Evolutionary conservation across 2,888 invertebrate genomes (phyloP), one percentile per base, ranked within the genome.

Genomic region (Coremacera marginata): DNA sequence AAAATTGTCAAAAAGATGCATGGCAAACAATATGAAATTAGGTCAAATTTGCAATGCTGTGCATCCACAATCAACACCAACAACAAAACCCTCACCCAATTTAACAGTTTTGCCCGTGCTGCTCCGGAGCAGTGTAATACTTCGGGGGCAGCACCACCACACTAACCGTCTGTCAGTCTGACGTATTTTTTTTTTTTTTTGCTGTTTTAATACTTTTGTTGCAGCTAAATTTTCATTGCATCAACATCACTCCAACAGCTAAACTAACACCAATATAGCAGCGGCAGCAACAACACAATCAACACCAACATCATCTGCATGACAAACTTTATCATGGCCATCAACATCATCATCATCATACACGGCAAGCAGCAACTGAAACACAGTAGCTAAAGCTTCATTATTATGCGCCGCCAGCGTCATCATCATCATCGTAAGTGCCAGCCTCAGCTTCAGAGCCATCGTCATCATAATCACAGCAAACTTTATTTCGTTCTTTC

Each of bases 21-120:
- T 74, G 65, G 60, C 71, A 79, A 75, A 76, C 57, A 77, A 62
- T 44, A 62, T 57, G 72, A 78, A 81, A 80, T 79, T 79, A 71
- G 81, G 81, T 81, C 81, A 80, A 81, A 81, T 81, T 81, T 81
- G 78, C 77, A 78, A 77, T 77, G 77, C 78, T 78, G 37, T 22
- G 37, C 22, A 31, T 44, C 25, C 11, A 27, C 60, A 22, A 22
- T 11, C 25, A 60, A 44, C 22, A 57, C 25, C 27, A 27, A 27
- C 27, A 27, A 27, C 60, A 60, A 60, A 27, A 60, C 25, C 25
- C 25, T 27, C 25, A 60, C 60, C 22, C 60, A 25, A 60, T 60
- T 44, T 44, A 44, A 11, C 14, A 44, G 14, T 44, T 44, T 44
- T 44, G 14, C 44, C 14, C 44, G 44, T 44, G 44, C 44, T 44